Percentiles rank a stretch among this genome's conserved stretches.
Evolutionary conservation across 2,113 vertebrate species (phyloP).

Genomic region (Numenius arquata): DNA sequence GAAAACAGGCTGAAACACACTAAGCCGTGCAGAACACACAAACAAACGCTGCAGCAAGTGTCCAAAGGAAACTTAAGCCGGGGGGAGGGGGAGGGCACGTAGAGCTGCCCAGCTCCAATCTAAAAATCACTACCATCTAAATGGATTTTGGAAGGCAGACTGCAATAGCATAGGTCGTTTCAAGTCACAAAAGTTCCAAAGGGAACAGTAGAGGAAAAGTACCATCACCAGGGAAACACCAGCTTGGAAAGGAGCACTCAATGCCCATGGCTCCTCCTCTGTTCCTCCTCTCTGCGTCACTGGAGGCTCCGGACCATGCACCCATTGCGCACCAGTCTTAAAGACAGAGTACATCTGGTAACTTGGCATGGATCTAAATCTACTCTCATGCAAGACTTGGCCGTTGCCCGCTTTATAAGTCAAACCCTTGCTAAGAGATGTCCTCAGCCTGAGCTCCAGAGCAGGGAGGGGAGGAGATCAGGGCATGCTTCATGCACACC

Average conservation of each 20-base stretch:
- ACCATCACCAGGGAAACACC: constrained; percentile 3
- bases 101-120: not conserved
- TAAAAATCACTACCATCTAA: not conserved
- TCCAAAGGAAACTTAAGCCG: not conserved
- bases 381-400: not conserved
- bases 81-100: rapidly evolving
- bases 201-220: not conserved
- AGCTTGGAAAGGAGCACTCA: not conserved
- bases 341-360: not conserved
- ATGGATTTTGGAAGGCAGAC: not conserved
- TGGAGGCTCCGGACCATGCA: not conserved
- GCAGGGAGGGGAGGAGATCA: not conserved
- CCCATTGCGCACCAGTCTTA: not conserved
- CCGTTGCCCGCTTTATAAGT: not conserved
- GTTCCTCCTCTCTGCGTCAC: not conserved
- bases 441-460: not conserved
- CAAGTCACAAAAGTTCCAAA: not conserved
- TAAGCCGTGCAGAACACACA: not conserved
- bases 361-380: not conserved
- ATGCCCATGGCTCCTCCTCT: not conserved
- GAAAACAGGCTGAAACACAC: not conserved
- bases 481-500: not conserved
- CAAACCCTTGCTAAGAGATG: not conserved
- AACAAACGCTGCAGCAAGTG: not conserved
- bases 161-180: not conserved